A percentile compares a stretch with the other conserved stretches of the same genome.
These are phyloP conservation scores for Porphyrio hochstetteri DNA, from an alignment of 2,113 vertebrate species.

Conservation along the genomic window DNA sequence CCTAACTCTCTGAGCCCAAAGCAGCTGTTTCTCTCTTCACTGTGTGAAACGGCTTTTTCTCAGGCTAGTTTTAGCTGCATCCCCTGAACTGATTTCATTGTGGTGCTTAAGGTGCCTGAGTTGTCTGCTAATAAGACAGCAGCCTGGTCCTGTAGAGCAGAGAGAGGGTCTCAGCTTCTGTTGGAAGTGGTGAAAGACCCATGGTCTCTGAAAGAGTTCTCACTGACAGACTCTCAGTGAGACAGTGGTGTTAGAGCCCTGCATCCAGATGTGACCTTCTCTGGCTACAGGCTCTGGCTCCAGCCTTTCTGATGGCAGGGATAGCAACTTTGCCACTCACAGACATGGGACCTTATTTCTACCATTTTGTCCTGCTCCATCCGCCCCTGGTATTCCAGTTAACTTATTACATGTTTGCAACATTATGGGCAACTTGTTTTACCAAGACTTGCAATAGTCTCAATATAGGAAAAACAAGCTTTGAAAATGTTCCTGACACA, in stretches of 20 bases:
- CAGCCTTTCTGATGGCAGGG: not conserved
- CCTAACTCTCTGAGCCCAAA: not conserved
- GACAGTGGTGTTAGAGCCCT: not conserved
- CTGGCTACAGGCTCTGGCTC: not conserved
- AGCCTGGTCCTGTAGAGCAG: not conserved
- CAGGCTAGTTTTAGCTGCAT: not conserved
- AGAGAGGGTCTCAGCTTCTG: not conserved
- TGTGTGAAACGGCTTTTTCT: not conserved
- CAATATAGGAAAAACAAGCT: not conserved
- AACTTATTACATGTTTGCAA: not conserved
- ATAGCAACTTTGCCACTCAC: not conserved
- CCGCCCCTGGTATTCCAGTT: not conserved
- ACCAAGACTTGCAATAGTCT: not conserved
- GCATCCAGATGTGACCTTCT: not conserved
- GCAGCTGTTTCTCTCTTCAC: not conserved
- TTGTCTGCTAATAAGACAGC: not conserved
- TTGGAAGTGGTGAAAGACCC: not conserved
- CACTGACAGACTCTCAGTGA: not conserved
- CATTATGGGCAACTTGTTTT: not conserved
- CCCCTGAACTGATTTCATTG: not conserved
- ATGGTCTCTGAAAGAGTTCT: rapidly evolving
- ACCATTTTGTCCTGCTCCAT: not conserved
- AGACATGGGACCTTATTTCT: rapidly evolving
- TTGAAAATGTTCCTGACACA: not conserved
- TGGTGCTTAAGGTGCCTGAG: rapidly evolving